Conservation (phyloP, 2,888 invertebrate species). For the Cerastoderma edule region DNA sequence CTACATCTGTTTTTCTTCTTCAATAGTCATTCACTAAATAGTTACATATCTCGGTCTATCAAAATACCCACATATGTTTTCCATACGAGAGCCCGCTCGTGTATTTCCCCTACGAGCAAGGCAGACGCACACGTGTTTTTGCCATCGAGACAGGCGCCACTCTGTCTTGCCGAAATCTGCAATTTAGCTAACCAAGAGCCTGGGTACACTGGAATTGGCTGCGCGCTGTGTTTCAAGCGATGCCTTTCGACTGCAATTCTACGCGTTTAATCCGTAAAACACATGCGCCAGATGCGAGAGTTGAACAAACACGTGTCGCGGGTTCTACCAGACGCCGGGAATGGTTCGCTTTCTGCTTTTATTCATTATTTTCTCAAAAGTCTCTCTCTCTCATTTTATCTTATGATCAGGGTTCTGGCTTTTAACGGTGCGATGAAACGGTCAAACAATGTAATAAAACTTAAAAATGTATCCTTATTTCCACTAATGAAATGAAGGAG, state of each 20-base stretch:
- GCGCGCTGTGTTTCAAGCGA: constrained; percentile 45
- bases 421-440: no score
- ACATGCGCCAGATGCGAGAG: constrained; percentile 55
- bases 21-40: constrained; percentile 51
- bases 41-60: constrained; percentile 47
- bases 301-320: constrained; percentile 58
- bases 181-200: constrained; percentile 46
- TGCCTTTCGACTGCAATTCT: constrained; percentile 57
- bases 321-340: not conserved
- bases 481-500: no score
- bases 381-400: no score
- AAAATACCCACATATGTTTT: constrained; percentile 59
- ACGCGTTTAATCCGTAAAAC: constrained; percentile 57
- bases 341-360: no score
- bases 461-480: no score
- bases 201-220: constrained; percentile 40
- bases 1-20: constrained; percentile 49
- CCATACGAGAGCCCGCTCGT: constrained; percentile 47
- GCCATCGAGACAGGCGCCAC: constrained; percentile 52
- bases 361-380: no score
- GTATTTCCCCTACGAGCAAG: constrained; percentile 27
- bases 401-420: no score
- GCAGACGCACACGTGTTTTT: constrained; percentile 57
- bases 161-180: constrained; percentile 56
- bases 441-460: no score